Conservation (phyloP, 2,888 invertebrate species). For the Meteorus cinctellus region DNA sequence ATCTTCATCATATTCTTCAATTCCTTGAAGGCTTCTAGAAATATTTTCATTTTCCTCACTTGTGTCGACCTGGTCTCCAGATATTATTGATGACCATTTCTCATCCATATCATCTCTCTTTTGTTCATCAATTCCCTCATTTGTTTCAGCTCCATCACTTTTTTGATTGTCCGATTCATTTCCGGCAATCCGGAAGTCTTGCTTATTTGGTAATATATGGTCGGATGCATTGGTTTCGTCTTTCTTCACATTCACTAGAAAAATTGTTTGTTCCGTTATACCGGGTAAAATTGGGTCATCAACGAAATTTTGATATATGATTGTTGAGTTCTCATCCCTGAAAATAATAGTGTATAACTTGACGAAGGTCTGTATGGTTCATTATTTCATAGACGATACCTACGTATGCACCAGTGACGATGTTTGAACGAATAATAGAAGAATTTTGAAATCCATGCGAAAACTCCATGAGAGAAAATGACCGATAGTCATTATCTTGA, state of each 20-base stretch:
- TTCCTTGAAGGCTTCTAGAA: background rate
- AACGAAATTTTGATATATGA: background rate
- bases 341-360: background rate
- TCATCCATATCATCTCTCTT: background rate
- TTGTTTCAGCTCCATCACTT: background rate
- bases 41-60: background rate
- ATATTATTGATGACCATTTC: background rate
- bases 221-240: background rate
- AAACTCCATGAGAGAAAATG: background rate
- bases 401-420: background rate
- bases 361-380: background rate
- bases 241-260: too few relatives aligned
- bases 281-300: background rate
- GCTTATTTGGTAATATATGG: background rate
- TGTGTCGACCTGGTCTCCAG: background rate
- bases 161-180: background rate
- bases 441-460: background rate
- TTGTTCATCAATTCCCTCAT: background rate
- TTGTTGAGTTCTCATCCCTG: slow-evolving; percentile 6
- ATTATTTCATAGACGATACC: background rate
- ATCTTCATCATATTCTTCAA: background rate
- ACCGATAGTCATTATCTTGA: background rate
- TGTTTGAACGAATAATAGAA: background rate
- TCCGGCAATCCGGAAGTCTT: background rate
- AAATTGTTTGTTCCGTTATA: too few relatives aligned